phyloP scores from a whole-genome alignment of 2,113 vertebrate genomes.

The Myotis brandtii region DNA sequence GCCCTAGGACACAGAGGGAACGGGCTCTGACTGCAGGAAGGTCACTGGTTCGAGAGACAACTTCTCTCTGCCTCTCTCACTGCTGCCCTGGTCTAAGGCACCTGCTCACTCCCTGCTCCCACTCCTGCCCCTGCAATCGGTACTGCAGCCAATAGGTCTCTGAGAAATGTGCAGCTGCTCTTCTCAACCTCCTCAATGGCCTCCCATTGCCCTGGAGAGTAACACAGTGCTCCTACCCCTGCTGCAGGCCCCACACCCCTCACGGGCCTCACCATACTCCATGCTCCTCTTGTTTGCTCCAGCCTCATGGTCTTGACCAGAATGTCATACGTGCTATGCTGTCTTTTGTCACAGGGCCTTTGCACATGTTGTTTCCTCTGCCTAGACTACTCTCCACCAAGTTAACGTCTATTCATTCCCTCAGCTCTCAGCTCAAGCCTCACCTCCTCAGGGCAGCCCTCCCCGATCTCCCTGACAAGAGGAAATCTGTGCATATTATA shows the following conservation, averaged over 20 bases:
- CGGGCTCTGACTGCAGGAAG: neutral
- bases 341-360: neutral
- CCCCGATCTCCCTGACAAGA: neutral
- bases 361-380: neutral
- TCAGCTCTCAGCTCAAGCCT: neutral
- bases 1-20: neutral
- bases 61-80: neutral
- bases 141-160: neutral
- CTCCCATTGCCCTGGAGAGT: neutral
- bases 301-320: neutral
- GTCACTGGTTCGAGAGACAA: neutral
- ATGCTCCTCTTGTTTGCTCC: neutral
- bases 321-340: neutral
- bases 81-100: neutral
- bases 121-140: neutral
- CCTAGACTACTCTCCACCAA: neutral
- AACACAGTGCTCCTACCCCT: neutral
- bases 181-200: neutral
- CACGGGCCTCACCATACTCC: rapidly evolving
- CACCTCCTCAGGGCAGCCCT: neutral
- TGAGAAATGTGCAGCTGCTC: neutral
- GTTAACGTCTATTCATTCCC: neutral
- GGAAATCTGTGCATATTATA: neutral
- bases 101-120: neutral
- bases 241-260: neutral